These are phyloP conservation scores for Barbus barbus DNA, from an alignment of 2,113 vertebrate species.

Conservation along the genomic window DNA sequence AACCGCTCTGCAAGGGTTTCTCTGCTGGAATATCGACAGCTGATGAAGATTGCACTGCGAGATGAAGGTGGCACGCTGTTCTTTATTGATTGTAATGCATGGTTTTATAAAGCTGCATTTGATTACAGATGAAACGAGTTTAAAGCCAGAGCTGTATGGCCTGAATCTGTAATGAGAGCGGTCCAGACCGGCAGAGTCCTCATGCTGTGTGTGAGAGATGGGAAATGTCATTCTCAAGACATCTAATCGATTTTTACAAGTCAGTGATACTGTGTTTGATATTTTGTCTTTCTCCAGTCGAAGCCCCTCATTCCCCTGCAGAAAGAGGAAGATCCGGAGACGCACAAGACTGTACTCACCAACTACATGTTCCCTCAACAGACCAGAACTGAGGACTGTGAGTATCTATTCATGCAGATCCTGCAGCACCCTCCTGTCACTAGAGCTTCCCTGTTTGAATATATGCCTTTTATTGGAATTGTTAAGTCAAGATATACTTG, in stretches of 20 bases:
- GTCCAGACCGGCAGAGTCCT: not conserved
- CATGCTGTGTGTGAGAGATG: not conserved
- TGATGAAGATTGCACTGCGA: not conserved
- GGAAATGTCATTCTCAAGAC: not conserved
- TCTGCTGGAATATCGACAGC: slow-evolving; percentile 21
- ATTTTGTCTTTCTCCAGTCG: slow-evolving; percentile 75
- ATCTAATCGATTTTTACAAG: not conserved
- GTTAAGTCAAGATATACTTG: no score
- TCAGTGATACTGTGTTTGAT: not conserved
- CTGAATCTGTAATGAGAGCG: not conserved
- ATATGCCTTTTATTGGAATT: no score
- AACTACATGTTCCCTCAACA: slow-evolving; percentile 99
- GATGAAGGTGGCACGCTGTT: slow-evolving; percentile 1
- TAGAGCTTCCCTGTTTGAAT: no score
- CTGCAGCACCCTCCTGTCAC: not conserved
- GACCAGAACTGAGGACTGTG: slow-evolving; percentile 90
- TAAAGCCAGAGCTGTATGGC: not conserved
- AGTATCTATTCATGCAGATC: slow-evolving; percentile 60
- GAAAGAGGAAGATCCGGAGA: slow-evolving; percentile 92
- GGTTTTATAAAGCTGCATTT: not conserved
- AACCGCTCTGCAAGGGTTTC: not conserved
- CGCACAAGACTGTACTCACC: slow-evolving; percentile 90
- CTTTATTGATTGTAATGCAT: slow-evolving; percentile 20
- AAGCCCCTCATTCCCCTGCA: slow-evolving; percentile 98
- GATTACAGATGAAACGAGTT: slow-evolving; percentile 8